These are phyloP conservation scores for Poeciliopsis turrubarensis DNA, from an alignment of 2,113 vertebrate genomes.

Conservation along the genomic window DNA sequence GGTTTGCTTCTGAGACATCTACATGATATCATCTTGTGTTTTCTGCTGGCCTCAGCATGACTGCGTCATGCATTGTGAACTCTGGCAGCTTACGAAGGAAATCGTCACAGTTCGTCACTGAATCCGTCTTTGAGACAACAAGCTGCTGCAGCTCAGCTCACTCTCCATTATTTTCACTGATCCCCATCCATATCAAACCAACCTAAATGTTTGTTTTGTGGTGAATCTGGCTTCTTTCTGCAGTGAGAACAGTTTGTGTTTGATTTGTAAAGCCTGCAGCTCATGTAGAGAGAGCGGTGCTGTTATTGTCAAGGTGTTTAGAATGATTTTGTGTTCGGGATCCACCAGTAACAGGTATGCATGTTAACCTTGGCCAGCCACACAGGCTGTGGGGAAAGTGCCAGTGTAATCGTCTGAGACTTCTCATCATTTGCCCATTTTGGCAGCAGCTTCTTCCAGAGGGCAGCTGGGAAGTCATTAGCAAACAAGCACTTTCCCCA, in stretches of 20 bases:
- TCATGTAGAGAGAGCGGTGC: not conserved
- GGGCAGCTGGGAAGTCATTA: not conserved
- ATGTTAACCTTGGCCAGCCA: not conserved
- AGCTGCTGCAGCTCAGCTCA: not conserved
- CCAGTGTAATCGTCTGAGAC: not conserved
- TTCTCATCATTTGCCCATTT: not conserved
- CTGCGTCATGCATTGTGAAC: not conserved
- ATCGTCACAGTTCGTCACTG: not conserved
- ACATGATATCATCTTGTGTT: not conserved
- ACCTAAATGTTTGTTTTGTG: too few relatives aligned
- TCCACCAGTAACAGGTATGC: not conserved
- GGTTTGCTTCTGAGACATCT: not conserved
- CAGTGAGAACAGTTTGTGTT: not conserved
- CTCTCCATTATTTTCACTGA: not conserved
- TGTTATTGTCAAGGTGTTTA: not conserved
- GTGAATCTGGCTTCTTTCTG: not conserved
- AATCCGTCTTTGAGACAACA: not conserved
- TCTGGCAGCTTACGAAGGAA: not conserved
- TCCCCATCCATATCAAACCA: too few relatives aligned
- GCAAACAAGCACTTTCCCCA: not conserved
- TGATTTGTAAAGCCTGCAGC: not conserved
- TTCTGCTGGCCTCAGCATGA: not conserved
- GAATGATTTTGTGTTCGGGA: not conserved
- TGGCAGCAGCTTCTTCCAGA: not conserved
- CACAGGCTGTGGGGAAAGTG: not conserved